Base-by-base conservation (phyloP, 2,113 vertebrate species). In the Columbina picui region DNA sequence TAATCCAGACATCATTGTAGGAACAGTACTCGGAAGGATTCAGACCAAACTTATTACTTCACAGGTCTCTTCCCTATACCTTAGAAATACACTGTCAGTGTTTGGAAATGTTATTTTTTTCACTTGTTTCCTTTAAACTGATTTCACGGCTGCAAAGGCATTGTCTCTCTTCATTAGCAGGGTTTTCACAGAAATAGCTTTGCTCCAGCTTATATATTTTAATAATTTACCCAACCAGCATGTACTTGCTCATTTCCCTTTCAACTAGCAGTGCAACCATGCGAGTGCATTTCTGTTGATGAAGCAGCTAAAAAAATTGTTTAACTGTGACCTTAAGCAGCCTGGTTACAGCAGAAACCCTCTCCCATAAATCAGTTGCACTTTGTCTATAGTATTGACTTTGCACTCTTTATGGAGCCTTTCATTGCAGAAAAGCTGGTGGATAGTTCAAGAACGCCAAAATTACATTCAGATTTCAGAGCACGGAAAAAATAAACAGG, bases 271-370 rank as follows among this genome's bases (percentile, higher is more conserved):
- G 15, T 43, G 36, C 83, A 89, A 19, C 83, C 43, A 55, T 41
- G 47, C 1, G 0, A 86, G n/a, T 34, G 21, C 36, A 92, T 70
- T 75, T 68, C 76, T 84, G 53, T 65, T 39, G 67, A 80, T 88
- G 84, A 93, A 83, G 41, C 16, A 64, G n/a, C 64, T 90, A 61
- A 53, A 43, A 96, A 93, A 92, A 77, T 55, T 70, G 55, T 69
- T 93, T 84, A 90, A 86, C 52, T 75, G 55, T 86, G 73, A 96
- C 90, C 76, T 93, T 90, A 94, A 63, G 60, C 25, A 94, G 68
- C 36, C 79, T 68, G 87, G 56, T 67, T 89, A 82, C 30, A 17
- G 57, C 43, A 81, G 68, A 81, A 96, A 90, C 68, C 15, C 29
- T 64, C 69, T 84, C 59, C 79, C 45, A 77, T 93, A 83, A 88